These are phyloP conservation scores for Thamnaconus septentrionalis DNA, from an alignment of 2,113 vertebrate species.

Conservation along the genomic window DNA sequence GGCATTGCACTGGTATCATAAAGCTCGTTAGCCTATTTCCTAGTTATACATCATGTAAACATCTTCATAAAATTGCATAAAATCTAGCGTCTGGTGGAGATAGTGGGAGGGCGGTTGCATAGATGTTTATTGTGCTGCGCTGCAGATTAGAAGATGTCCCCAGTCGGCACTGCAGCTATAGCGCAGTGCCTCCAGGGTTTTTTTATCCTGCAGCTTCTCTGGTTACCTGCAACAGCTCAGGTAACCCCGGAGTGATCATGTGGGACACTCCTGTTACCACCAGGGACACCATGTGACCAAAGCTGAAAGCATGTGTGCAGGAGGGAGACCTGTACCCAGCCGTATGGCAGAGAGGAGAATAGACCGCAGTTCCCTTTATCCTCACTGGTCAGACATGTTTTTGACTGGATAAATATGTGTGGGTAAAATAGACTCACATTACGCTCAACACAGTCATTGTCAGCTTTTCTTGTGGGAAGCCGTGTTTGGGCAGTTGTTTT, in stretches of 20 bases:
- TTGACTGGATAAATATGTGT: slow-evolving; percentile 3
- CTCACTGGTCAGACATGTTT: slow-evolving; percentile 19
- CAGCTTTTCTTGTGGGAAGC: too few relatives aligned
- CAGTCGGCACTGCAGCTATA: slow-evolving; percentile 36
- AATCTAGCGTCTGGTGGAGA: background rate
- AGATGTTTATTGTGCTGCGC: slow-evolving; percentile 35
- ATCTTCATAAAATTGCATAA: background rate
- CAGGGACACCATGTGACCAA: slow-evolving; percentile 17
- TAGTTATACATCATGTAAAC: too few relatives aligned
- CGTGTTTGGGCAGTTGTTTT: background rate
- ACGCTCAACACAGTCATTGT: slow-evolving; percentile 3
- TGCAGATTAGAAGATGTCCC: slow-evolving; percentile 30
- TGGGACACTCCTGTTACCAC: slow-evolving; percentile 56
- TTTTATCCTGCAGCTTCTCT: slow-evolving; percentile 47
- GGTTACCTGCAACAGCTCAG: slow-evolving; percentile 67
- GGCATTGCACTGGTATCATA: background rate
- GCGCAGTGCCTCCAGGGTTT: slow-evolving; percentile 27
- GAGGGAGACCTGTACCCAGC: background rate
- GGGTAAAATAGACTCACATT: background rate
- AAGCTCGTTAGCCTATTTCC: background rate
- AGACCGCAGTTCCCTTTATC: background rate
- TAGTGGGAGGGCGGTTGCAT: background rate
- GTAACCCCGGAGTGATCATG: slow-evolving; percentile 54
- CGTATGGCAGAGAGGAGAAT: background rate
- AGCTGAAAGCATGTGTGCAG: background rate